These are phyloP conservation scores for Cydia strobilella DNA, from an alignment of 1,140 invertebrate species.

Conservation along the genomic window DNA sequence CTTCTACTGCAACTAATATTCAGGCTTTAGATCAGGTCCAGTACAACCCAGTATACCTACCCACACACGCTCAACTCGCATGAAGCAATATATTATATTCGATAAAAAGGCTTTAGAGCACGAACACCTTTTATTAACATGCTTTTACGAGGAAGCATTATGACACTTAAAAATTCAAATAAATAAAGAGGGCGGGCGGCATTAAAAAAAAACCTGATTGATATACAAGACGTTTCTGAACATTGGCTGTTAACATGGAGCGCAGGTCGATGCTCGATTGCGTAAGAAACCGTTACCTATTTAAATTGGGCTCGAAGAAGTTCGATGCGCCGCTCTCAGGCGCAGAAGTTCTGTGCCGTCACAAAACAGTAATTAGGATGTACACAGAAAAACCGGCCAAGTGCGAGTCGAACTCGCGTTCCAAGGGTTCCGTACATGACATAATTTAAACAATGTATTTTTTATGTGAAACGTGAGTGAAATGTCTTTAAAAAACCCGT, in stretches of 20 bases:
- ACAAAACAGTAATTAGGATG: not conserved
- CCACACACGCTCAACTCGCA: not conserved
- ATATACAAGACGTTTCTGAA: slow-evolving; percentile 50
- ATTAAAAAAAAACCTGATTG: slow-evolving; percentile 43
- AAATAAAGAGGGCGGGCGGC: slow-evolving; percentile 9
- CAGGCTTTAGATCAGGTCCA: not conserved
- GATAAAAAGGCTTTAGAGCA: not conserved
- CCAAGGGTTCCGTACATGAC: too few relatives aligned
- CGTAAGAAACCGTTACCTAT: slow-evolving; percentile 71
- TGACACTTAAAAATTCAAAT: slow-evolving; percentile 4
- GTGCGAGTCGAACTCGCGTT: too few relatives aligned
- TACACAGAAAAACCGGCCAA: slow-evolving; percentile 1
- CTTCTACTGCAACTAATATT: not conserved
- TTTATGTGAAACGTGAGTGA: too few relatives aligned
- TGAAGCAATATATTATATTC: not conserved
- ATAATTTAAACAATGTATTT: too few relatives aligned
- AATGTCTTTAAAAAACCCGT: too few relatives aligned
- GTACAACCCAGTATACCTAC: not conserved
- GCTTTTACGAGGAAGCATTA: not conserved
- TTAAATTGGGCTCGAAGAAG: slow-evolving; percentile 66
- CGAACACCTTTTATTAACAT: not conserved
- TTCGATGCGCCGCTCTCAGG: slow-evolving; percentile 45
- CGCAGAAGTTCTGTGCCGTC: slow-evolving; percentile 34
- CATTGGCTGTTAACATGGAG: slow-evolving; percentile 47
- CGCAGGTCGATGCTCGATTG: slow-evolving; percentile 69